Conservation (phyloP, 2,113 vertebrate species). For the Illadopsis cleaveri region DNA sequence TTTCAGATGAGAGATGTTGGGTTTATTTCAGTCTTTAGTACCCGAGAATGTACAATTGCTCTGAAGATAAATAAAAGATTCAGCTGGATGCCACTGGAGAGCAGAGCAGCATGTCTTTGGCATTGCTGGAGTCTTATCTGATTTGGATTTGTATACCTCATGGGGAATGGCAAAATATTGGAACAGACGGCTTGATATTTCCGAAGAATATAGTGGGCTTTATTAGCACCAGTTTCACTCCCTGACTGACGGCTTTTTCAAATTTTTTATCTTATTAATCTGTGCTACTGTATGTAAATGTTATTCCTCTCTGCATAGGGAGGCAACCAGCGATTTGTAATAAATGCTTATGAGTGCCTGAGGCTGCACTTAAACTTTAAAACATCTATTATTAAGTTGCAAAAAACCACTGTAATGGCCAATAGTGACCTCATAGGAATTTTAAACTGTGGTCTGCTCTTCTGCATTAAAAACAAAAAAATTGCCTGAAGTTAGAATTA, state of each 20-base stretch:
- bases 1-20: slow-evolving; percentile 75
- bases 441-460: slow-evolving; percentile 86
- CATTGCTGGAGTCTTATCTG: slow-evolving; percentile 85
- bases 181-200: slow-evolving; percentile 90
- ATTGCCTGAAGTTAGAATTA: slow-evolving; percentile 85
- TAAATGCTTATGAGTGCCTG: slow-evolving; percentile 93
- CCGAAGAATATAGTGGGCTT: slow-evolving; percentile 87
- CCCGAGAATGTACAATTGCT: slow-evolving; percentile 76
- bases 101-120: slow-evolving; percentile 83
- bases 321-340: slow-evolving; percentile 91
- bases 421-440: slow-evolving; percentile 90
- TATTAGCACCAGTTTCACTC: slow-evolving; percentile 82
- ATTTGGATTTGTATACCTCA: slow-evolving; percentile 88
- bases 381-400: slow-evolving; percentile 99
- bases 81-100: slow-evolving; percentile 80
- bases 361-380: slow-evolving; percentile 99
- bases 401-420: slow-evolving; percentile 88
- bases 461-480: slow-evolving; percentile 84
- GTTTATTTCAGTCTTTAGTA: slow-evolving; percentile 80
- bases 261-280: slow-evolving; percentile 87
- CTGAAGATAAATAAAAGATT: slow-evolving; percentile 90
- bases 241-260: slow-evolving; percentile 86
- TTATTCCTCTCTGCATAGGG: slow-evolving; percentile 87
- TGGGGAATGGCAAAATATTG: slow-evolving; percentile 87
- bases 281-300: slow-evolving; percentile 91